phyloP scores from a whole-genome alignment of 2,888 invertebrate genomes.

The Cephus pulcher region DNA sequence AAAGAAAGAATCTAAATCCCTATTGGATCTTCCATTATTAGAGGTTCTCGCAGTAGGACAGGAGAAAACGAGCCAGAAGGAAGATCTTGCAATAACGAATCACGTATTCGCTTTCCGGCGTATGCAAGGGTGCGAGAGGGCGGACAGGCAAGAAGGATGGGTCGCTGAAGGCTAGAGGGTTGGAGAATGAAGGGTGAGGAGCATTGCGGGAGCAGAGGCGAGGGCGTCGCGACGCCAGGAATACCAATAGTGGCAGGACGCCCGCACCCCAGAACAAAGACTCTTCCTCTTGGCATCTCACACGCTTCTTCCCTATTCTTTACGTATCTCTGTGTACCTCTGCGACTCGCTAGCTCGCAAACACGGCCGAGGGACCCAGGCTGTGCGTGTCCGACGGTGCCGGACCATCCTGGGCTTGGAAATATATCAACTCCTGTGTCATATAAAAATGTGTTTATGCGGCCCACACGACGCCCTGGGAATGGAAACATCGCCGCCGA shows the following conservation, averaged over 20 bases:
- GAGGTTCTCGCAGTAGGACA: not conserved
- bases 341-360: conserved; percentile 35
- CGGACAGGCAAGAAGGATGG: not conserved
- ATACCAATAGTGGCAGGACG: conserved; percentile 45
- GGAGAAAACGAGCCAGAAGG: conserved; percentile 1
- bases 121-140: conserved; percentile 26
- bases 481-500: conserved; percentile 46
- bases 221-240: conserved; percentile 38
- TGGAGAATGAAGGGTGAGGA: conserved; percentile 24
- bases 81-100: conserved; percentile 41
- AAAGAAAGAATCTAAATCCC: not conserved
- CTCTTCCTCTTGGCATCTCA: not conserved
- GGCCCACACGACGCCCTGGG: conserved; percentile 38
- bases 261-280: conserved; percentile 43
- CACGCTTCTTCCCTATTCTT: not conserved
- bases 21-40: not conserved
- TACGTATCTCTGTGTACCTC: not conserved
- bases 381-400: conserved; percentile 12
- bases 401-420: conserved; percentile 24
- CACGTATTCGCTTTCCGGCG: conserved; percentile 41
- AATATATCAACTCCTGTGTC: conserved; percentile 58
- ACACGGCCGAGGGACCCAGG: conserved; percentile 12
- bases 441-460: conserved; percentile 62
- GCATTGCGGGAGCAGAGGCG: conserved; percentile 33
- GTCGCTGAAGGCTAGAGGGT: not conserved